Evolutionary conservation across 2,113 vertebrate species (phyloP), one percentile per base, ranked within the genome.

Genomic region (Aplodontia rufa): DNA sequence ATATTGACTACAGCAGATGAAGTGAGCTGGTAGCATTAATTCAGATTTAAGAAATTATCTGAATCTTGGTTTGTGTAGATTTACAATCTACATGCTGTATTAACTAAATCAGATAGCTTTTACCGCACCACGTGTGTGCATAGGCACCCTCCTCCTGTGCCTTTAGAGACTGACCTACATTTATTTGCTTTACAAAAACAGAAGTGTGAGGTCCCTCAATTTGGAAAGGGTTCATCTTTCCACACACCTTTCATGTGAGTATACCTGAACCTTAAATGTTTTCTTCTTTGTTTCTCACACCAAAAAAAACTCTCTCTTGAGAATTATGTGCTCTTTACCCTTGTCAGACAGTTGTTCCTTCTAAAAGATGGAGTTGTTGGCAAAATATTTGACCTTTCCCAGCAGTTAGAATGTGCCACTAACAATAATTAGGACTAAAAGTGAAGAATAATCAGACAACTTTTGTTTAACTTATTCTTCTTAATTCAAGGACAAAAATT

Each of bases 351-450:
- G 26, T 53, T 95, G 10, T 79, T 78, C 14, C 51, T 89, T 96
- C 35, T 89, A 86, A n/a, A 95, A 95, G 37, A 87, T 40, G 47
- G 55, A 90, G 42, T 76, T 79, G 10, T 47, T 86, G 16, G 16
- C 20, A 8, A 42, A 72, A 76, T 66, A 74, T 66, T 51, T 80
- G 35, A 76, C 35, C 35, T 88, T 92, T 82, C 28, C 5, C n/a
- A 91, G n/a, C 7, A 93, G n/a, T 91, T 89, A 96, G 28, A 93
- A 72, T 79, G 4, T 91, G 37, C n/a, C 55, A 90, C 40, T 68
- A 93, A 91, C 6, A 76, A 81, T 92, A 96, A 91, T 93, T 91
- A 68, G 30, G 19, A 69, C 42, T 55, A 84, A 91, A 68, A 49
- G 45, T 79, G 51, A 69, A 90, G 42, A 95, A 82, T 72, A 86